Percentiles rank a stretch among this genome's conserved stretches.
phyloP scores from a whole-genome alignment of 2,888 invertebrate genomes.

The Xanthorhoe designata region DNA sequence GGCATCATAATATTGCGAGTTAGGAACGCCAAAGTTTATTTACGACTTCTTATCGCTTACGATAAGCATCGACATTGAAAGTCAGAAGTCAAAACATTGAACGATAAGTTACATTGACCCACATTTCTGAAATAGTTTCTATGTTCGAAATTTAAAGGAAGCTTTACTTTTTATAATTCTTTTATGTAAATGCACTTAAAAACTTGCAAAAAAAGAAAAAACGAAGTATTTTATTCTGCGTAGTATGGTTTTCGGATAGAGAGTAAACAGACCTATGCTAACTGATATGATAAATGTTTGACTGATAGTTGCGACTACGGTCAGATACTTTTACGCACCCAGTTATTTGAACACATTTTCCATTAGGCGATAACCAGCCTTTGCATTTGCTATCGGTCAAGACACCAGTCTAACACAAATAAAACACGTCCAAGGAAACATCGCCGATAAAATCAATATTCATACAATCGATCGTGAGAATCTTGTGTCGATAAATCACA shows the following conservation, averaged over 20 bases:
- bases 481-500: conserved; percentile 51
- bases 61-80: conserved; percentile 46
- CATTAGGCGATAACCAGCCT: conserved; percentile 17
- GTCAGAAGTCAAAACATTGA: conserved; percentile 43
- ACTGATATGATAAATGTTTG: conserved; percentile 14
- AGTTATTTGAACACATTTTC: conserved; percentile 14
- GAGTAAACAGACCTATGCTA: conserved; percentile 22
- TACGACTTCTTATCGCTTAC: conserved; percentile 36
- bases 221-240: background rate
- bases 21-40: conserved; percentile 39
- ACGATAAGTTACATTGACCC: conserved; percentile 41
- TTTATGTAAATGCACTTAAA: conserved; percentile 12
- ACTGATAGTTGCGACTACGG: conserved; percentile 1
- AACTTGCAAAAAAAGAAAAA: too few relatives aligned
- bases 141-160: conserved; percentile 11
- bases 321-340: conserved; percentile 10
- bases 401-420: conserved; percentile 39
- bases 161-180: conserved; percentile 7
- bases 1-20: conserved; percentile 22
- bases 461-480: conserved; percentile 60
- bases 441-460: conserved; percentile 43
- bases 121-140: conserved; percentile 34
- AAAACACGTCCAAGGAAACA: conserved; percentile 46
- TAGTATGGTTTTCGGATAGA: background rate
- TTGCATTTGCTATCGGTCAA: conserved; percentile 35